Conservation (phyloP, 30 jellyfish, hydroid and myxozoan genomes). For the Sanderia malayensis region DNA sequence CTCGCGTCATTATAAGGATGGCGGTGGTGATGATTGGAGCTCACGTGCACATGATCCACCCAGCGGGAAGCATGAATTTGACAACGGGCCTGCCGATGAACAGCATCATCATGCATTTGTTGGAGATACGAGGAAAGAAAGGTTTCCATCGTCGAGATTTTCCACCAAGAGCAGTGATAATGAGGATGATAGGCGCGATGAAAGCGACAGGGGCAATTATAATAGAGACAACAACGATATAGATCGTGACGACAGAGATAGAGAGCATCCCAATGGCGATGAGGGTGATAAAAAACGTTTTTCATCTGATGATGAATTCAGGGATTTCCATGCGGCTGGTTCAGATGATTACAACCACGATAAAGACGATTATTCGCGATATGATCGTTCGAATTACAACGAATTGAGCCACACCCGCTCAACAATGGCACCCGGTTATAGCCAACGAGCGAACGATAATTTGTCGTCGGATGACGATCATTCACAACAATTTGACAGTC, state of each 20-base stretch:
- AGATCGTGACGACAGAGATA: slow-evolving; percentile 6
- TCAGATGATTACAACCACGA: not conserved
- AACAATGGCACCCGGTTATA: not conserved
- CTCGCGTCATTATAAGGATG: not conserved
- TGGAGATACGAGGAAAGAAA: not conserved
- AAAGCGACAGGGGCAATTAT: no score
- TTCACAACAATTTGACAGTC: not conserved
- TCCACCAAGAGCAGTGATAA: no score
- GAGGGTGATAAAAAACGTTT: not conserved
- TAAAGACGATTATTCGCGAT: not conserved
- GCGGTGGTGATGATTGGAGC: not conserved
- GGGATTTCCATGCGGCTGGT: not conserved
- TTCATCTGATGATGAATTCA: not conserved
- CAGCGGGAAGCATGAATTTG: slow-evolving; percentile 1
- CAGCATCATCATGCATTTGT: no score
- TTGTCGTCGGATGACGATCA: not conserved
- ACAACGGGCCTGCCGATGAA: slow-evolving; percentile 22
- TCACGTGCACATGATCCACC: not conserved
- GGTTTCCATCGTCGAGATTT: not conserved
- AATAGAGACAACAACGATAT: not conserved
- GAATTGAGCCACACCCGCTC: not conserved
- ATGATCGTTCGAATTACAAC: not conserved
- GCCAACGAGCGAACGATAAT: not conserved
- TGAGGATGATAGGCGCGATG: no score
- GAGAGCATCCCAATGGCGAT: not conserved